A percentile compares a stretch with the other conserved stretches of the same genome.
Conservation (phyloP, 2,113 vertebrate species). For the Zosterops pallidus region DNA sequence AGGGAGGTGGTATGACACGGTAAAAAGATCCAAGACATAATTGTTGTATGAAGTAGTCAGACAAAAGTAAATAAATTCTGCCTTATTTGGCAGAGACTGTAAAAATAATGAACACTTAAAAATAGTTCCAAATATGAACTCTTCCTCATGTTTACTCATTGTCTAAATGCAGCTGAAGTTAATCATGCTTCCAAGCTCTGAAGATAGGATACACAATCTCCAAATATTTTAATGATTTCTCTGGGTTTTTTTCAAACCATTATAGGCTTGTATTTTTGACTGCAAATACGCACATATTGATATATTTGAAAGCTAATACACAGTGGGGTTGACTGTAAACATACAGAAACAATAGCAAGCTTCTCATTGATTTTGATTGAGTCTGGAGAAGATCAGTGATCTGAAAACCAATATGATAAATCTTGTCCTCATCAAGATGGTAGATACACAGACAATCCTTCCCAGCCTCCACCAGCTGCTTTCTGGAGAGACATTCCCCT, state of each 20-base stretch:
- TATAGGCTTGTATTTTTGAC: neutral
- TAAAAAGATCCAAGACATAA: neutral
- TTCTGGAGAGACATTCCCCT: neutral
- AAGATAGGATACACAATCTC: neutral
- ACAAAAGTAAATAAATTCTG: neutral
- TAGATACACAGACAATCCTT: neutral
- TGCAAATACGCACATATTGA: neutral
- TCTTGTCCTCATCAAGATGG: neutral
- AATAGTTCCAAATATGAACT: neutral
- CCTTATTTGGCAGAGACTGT: neutral
- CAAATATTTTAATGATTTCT: neutral
- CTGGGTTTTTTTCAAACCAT: neutral
- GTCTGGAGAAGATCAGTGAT: neutral
- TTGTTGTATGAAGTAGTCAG: neutral
- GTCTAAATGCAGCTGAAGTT: neutral
- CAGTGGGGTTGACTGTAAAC: neutral
- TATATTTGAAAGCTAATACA: neutral
- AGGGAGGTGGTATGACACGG: fast-evolving
- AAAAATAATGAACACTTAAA: neutral
- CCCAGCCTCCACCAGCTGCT: neutral
- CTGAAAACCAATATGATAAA: neutral
- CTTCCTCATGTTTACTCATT: neutral
- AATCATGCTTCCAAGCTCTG: neutral
- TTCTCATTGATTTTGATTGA: neutral
- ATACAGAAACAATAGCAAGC: neutral